Evolutionary conservation across 2,113 vertebrate species (phyloP), one percentile per base, ranked within the genome.

Genomic region (Nothobranchius furzeri): DNA sequence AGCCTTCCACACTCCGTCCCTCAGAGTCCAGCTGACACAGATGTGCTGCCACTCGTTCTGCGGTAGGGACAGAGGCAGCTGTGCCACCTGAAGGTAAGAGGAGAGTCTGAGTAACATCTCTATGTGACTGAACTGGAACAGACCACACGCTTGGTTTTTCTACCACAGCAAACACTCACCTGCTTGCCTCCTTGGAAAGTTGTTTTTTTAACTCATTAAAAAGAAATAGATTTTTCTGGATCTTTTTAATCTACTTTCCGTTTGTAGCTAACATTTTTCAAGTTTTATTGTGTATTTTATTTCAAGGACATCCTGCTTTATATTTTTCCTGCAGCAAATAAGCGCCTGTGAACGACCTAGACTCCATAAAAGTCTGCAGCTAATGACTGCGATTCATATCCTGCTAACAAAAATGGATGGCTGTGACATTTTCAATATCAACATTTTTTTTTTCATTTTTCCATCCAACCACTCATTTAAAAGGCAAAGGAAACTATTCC

Each of bases 11-110:
- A 96, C 94, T 4, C 97, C 97, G 0, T 99, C 97, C 55, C 97
- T 92, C 6, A 98, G 94, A 46, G 96, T 99, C 97, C 97, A 99
- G 8, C 95, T 90, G 55, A 99, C 91, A 0, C 96, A 98, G 78
- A 99, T 75, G 13, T 99, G 97, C 78, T 98, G 95, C 97, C 97
- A 99, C 70, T 81, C 84, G 13, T 89, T 94, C 86, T 95, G 94
- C 51, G 95, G 95, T 66, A 98, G 90, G 64, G 84, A 93, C 69
- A 98, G 86, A 0, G 97, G 97, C 73, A 99, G 84, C 90, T 97
- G 96, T 12, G 96, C 94, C 5, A 97, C 97, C 97, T 99, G 65
- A 0, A 61, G 74, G 43, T 9, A 50, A 56, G 49, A 62, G 1
- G 17, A 53, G 4, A 30, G 30, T 30, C 30, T 30, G 30, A 30